Percentiles rank a stretch among this genome's conserved stretches.
phyloP scores from a whole-genome alignment of 1,140 invertebrate species.

The Saccostrea echinata region DNA sequence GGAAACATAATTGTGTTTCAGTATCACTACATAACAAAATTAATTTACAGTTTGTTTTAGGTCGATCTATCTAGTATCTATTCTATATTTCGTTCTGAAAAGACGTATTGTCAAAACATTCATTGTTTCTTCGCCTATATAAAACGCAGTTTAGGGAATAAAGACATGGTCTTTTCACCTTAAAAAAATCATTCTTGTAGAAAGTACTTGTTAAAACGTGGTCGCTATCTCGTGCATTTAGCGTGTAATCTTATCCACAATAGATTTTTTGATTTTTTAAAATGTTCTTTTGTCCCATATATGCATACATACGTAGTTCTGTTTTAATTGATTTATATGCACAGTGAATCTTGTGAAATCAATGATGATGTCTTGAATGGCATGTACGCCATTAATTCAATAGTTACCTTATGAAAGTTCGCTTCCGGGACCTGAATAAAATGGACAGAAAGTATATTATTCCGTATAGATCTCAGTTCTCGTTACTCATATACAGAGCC shows the following conservation, averaged over 20 bases:
- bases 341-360: no score
- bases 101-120: background rate
- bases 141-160: background rate
- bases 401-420: no score
- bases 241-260: background rate
- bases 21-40: no score
- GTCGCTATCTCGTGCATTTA: background rate
- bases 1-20: background rate
- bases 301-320: background rate
- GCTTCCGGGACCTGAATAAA: no score
- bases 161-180: background rate
- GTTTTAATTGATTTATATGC: background rate
- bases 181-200: background rate
- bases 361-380: no score
- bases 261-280: background rate
- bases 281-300: background rate
- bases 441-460: no score
- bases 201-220: background rate
- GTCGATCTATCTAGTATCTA: no score
- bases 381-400: no score
- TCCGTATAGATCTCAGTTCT: no score
- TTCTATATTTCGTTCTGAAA: no score
- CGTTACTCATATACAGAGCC: no score
- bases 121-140: background rate
- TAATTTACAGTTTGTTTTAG: no score